These are phyloP conservation scores for Macrostomum lignano DNA, from an alignment of 1,140 invertebrate species.

Conservation along the genomic window DNA sequence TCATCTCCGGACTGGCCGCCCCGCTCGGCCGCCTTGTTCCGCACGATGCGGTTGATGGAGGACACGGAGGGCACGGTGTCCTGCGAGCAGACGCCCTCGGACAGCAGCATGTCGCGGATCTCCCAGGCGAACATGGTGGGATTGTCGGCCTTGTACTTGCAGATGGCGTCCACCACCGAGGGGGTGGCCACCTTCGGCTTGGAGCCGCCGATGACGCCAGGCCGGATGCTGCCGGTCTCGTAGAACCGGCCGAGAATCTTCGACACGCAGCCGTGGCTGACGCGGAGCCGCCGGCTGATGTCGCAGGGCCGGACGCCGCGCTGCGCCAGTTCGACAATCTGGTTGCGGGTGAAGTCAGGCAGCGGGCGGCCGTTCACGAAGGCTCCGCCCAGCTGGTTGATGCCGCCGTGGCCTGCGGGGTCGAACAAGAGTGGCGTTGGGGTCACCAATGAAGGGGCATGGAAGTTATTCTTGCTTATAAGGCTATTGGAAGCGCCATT, in stretches of 20 bases:
- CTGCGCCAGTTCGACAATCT: constrained; percentile 73
- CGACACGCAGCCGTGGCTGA: constrained; percentile 79
- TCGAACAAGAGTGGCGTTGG: too few relatives aligned
- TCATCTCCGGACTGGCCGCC: too few relatives aligned
- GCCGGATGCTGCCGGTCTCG: constrained; percentile 77
- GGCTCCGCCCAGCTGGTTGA: constrained; percentile 87
- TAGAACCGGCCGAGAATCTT: constrained; percentile 41
- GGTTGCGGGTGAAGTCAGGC: constrained; percentile 68
- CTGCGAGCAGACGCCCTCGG: constrained; percentile 75
- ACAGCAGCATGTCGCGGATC: constrained; percentile 69
- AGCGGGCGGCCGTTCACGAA: constrained; percentile 85
- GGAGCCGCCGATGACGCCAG: constrained; percentile 82
- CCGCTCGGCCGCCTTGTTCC: constrained; percentile 4
- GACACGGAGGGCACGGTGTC: constrained; percentile 86
- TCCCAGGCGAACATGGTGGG: constrained; percentile 99
- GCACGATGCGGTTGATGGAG: constrained; percentile 50
- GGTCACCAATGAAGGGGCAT: too few relatives aligned
- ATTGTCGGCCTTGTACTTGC: constrained; percentile 85
- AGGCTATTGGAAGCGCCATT: too few relatives aligned
- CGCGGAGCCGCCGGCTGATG: constrained; percentile 66
- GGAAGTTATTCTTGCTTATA: too few relatives aligned
- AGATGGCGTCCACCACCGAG: constrained; percentile 80
- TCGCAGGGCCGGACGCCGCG: constrained; percentile 71
- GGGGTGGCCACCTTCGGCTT: constrained; percentile 97
- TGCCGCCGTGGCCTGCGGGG: constrained; percentile 17